Evolutionary conservation across 2,113 vertebrate genomes (phyloP).

Genomic region (Hypocryptadius cinnamomeus): DNA sequence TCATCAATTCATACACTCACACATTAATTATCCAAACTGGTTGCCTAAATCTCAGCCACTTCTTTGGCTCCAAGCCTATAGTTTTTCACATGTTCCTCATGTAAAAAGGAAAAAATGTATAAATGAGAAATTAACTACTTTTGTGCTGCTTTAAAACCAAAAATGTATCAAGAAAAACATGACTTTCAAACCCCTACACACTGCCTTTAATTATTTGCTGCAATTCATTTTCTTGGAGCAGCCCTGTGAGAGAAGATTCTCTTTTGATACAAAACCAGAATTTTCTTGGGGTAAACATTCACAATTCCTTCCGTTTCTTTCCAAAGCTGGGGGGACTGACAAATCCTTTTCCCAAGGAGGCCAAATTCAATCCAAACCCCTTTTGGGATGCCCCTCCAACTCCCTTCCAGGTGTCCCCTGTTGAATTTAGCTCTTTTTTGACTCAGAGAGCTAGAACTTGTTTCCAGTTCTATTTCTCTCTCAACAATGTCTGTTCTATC

Average conservation of each 20-base stretch:
- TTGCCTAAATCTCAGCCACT: background rate
- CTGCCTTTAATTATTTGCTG: background rate
- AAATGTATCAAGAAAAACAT: background rate
- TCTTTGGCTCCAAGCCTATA: background rate
- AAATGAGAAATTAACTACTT: background rate
- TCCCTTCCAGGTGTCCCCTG: background rate
- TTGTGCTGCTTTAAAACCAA: background rate
- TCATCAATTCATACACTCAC: background rate
- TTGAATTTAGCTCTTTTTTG: too few relatives aligned
- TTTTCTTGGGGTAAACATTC: background rate
- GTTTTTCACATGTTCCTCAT: background rate
- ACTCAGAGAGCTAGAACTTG: too few relatives aligned
- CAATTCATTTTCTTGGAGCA: background rate
- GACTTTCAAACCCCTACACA: background rate
- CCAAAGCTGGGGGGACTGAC: conserved; percentile 66
- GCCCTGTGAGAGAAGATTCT: background rate
- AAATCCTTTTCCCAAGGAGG: background rate
- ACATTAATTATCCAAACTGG: background rate
- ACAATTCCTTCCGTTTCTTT: background rate
- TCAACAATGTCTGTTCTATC: too few relatives aligned
- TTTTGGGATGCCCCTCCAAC: background rate
- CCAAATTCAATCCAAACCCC: background rate
- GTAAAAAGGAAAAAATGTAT: background rate
- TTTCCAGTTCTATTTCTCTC: too few relatives aligned
- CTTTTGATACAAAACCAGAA: background rate